Evolutionary conservation across 2,797 vertebrate species (phyloP), one percentile per base, ranked within the genome.

Genomic region (Eospalax fontanierii): DNA sequence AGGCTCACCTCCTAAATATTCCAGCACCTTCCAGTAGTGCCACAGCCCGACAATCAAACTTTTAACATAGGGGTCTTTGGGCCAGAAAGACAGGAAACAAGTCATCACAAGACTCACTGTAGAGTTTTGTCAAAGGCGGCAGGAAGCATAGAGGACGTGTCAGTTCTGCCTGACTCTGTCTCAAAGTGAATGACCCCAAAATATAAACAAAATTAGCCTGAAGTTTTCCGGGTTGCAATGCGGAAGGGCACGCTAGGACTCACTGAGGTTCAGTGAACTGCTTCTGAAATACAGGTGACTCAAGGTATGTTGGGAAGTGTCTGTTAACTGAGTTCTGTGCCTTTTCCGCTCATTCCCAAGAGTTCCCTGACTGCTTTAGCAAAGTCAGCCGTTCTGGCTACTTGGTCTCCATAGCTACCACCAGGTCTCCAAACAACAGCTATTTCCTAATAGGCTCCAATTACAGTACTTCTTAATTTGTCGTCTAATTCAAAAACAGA

Each of bases 401-500:
- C 50, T 84, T 70, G 15, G 82, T 95, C 84, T 95, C 92, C 84
- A 82, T 80, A 89, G 87, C 38, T 93, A 71, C 85, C 75, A 76
- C 30, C 28, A 21, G 35, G 90, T 91, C 54, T 95, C 46, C 76
- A 19, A 65, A 88, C 30, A 65, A 57, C 59, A 24, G 46, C 76
- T 54, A 28, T 33, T 95, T 97, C 94, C 73, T 79, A 83, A 4
- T 24, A 82, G 88, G 50, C 19, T 89, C 18, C 87, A 84, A 38
- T 89, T 59, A 75, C 28, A 82, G 93, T 92, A 66, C 63, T 96
- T 96, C 94, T 97, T 97, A 89, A 88, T 97, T 93, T 95, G 40
- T 94, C 84, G 89, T 96, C 61, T 92, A 91, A 95, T 95, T 96
- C 66, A 95, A 94, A 95, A 93, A 6, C 70, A 97, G 82, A 95